These are phyloP conservation scores for Morone saxatilis DNA, from an alignment of 2,113 vertebrate species.

Conservation along the genomic window DNA sequence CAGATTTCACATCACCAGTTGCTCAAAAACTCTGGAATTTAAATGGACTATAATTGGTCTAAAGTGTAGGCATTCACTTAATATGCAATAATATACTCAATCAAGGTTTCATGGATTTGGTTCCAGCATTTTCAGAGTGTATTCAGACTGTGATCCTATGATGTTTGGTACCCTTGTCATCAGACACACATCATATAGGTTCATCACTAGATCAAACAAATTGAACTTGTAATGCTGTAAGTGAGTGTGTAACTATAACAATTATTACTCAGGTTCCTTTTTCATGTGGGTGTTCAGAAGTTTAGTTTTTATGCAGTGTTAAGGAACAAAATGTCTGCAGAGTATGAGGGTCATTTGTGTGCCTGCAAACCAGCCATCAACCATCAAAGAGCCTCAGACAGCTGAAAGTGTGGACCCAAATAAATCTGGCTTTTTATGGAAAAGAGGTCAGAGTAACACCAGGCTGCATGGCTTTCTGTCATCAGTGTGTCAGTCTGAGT, in stretches of 20 bases:
- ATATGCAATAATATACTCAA: not conserved
- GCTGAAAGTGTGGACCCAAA: not conserved
- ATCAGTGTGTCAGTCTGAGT: constrained; percentile 29
- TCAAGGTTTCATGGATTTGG: not conserved
- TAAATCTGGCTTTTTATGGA: constrained; percentile 34
- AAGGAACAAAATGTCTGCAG: not conserved
- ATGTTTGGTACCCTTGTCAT: not conserved
- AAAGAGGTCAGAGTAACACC: constrained; percentile 5
- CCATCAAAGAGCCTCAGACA: constrained; percentile 12
- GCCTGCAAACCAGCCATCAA: not conserved
- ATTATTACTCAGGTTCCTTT: not conserved
- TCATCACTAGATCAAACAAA: not conserved
- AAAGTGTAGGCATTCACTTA: not conserved
- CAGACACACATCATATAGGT: not conserved
- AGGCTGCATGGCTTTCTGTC: constrained; percentile 12
- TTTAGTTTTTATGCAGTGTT: constrained; percentile 6
- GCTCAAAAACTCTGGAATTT: not conserved
- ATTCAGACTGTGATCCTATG: too few species aligned
- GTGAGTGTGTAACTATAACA: not conserved
- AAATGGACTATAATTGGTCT: not conserved
- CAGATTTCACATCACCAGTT: not conserved
- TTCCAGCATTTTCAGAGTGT: not conserved
- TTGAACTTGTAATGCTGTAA: not conserved
- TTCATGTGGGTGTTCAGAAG: not conserved
- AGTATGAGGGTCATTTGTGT: not conserved